These are phyloP conservation scores for Nymphicus hollandicus DNA, from an alignment of 2,113 vertebrate species.

Conservation along the genomic window DNA sequence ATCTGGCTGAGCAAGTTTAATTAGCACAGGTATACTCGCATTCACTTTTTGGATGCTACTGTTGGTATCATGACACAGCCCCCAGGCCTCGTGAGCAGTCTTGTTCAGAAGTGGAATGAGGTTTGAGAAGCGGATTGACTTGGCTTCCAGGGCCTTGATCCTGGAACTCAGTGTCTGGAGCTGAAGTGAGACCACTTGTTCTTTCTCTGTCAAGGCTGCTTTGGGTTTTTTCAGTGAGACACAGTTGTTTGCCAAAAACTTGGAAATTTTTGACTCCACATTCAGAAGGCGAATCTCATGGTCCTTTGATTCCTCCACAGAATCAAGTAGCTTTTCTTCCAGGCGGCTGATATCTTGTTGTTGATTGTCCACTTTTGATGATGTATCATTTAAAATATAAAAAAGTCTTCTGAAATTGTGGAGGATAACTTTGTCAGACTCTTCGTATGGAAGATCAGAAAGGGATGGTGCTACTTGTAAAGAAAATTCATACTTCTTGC, in stretches of 20 bases:
- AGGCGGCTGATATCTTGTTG: slow-evolving; percentile 40
- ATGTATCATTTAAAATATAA: slow-evolving; percentile 61
- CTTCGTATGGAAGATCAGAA: background rate
- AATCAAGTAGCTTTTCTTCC: slow-evolving; percentile 50
- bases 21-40: slow-evolving; percentile 43
- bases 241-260: slow-evolving; percentile 61
- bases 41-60: slow-evolving; percentile 59
- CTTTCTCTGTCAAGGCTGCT: slow-evolving; percentile 32
- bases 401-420: slow-evolving; percentile 51
- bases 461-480: slow-evolving; percentile 18
- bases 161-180: slow-evolving; percentile 71
- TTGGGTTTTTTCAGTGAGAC: slow-evolving; percentile 44
- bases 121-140: slow-evolving; percentile 68
- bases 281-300: slow-evolving; percentile 65
- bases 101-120: slow-evolving; percentile 71
- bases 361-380: slow-evolving; percentile 43
- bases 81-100: slow-evolving; percentile 63
- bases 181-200: slow-evolving; percentile 46
- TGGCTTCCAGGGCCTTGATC: slow-evolving; percentile 74
- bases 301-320: slow-evolving; percentile 17
- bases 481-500: slow-evolving; percentile 10
- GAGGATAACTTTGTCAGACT: background rate
- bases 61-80: slow-evolving; percentile 55
- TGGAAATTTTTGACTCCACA: slow-evolving; percentile 73
- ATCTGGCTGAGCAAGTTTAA: slow-evolving; percentile 59